Evolutionary conservation across 1,140 invertebrate species (phyloP).

Genomic region (Phthorimaea operculella): DNA sequence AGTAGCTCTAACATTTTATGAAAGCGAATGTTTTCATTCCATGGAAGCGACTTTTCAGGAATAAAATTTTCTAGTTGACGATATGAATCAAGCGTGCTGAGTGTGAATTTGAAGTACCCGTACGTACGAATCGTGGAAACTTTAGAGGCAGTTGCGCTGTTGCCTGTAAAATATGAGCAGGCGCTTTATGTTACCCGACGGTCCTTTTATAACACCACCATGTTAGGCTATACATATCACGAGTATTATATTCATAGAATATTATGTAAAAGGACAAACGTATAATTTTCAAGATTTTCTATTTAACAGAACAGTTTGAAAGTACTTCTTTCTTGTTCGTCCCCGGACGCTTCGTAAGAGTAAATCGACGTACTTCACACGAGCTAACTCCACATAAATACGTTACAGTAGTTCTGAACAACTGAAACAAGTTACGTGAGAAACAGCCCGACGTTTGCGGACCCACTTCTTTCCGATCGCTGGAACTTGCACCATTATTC

Average conservation of each 20-base stretch:
- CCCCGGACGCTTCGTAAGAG: background rate
- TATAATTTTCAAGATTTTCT: too few relatives aligned
- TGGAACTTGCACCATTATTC: background rate
- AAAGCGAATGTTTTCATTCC: too few relatives aligned
- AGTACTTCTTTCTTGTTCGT: background rate
- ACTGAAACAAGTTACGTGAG: slow-evolving; percentile 5
- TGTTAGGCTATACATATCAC: slow-evolving; percentile 10
- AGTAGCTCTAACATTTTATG: too few relatives aligned
- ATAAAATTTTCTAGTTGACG: too few relatives aligned
- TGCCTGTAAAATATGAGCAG: background rate
- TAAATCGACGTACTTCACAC: slow-evolving; percentile 1
- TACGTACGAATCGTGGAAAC: background rate
- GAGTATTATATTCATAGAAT: too few relatives aligned
- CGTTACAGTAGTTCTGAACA: slow-evolving; percentile 3
- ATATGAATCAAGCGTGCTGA: too few relatives aligned
- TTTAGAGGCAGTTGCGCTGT: background rate
- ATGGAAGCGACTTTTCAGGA: too few relatives aligned
- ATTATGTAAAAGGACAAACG: too few relatives aligned
- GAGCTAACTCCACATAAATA: slow-evolving; percentile 5
- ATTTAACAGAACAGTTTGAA: too few relatives aligned
- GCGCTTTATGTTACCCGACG: slow-evolving; percentile 19
- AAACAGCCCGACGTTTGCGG: background rate
- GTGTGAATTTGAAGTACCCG: background rate
- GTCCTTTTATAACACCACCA: slow-evolving; percentile 21
- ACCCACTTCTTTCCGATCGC: background rate